Base-by-base conservation (phyloP, 2,113 vertebrate species). In the Calyptomena viridis region DNA sequence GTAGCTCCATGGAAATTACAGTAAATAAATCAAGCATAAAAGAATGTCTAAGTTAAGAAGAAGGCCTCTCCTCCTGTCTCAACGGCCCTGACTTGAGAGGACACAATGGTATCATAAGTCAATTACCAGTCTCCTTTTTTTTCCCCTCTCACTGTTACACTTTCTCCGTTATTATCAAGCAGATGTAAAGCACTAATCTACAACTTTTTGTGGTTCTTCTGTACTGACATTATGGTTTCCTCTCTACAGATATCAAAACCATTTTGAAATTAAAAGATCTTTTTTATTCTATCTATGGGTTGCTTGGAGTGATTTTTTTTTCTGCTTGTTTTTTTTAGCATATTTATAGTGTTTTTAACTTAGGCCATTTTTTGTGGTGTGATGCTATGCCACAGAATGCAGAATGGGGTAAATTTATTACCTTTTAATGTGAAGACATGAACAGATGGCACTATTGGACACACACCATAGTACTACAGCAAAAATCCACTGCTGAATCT, bases 251-350 rank as follows among this genome's bases (percentile, higher is more conserved):
- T 87, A 85, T 8, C 28, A 76, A 94, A 96, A 87, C 81, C 84
- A 66, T 87, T 73, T 79, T 79, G 40, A 95, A 95, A 95, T 95
- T 76, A 94, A 87, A 95, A 89, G 87, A 50, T 9, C 17, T 64
- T 79, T 81, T 73, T 72, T 5, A 25, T 74, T 89, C 62, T 82
- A 44, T 93, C 84, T 89, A 75, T 82, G 50, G 37, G 20, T 76
- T 76, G 23, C n/a, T 80, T 69, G 24, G 30, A 10, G 19, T 62
- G 39, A 37, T 33, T 94, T 88, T 88, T 93, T 83, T 83, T 78
- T 39, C 85, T 85, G 12, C 31, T 82, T 89, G 24, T 63, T 95
- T 78, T 12, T 49, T 94, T 91, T 66, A 79, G 44, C 49, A 42
- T 85, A 93, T 95, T 93, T 95, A 73, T 72, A 69, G 40, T 60